A percentile compares a stretch with the other conserved stretches of the same genome.
Evolutionary conservation across 2,113 vertebrate species (phyloP).

Genomic region (Aptenodytes patagonicus): DNA sequence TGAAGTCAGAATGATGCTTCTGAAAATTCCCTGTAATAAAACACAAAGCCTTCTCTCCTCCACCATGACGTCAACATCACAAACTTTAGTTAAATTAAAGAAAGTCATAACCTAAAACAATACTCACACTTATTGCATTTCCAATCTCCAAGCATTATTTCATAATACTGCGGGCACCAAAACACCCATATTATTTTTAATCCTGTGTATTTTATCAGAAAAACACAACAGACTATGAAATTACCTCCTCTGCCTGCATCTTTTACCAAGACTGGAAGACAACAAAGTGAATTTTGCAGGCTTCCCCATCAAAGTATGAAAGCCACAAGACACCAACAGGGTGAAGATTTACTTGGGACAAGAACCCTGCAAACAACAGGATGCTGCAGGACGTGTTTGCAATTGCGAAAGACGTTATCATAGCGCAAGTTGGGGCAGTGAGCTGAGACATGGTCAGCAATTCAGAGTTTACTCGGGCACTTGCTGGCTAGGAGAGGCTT

Average conservation of each 20-base stretch:
- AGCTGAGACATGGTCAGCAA: not conserved
- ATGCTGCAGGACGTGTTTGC: not conserved
- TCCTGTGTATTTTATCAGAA: not conserved
- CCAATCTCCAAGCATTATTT: not conserved
- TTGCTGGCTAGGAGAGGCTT: not conserved
- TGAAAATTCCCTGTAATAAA: not conserved
- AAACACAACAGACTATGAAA: not conserved
- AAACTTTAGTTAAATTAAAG: not conserved
- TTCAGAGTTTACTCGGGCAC: not conserved
- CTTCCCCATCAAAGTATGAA: not conserved
- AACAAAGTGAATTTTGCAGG: not conserved
- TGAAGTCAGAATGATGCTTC: not conserved
- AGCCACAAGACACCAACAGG: not conserved
- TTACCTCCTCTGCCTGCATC: not conserved
- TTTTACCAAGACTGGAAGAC: not conserved
- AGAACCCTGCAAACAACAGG: not conserved
- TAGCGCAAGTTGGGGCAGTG: not conserved
- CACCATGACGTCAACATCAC: not conserved
- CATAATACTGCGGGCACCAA: not conserved
- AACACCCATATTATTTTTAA: not conserved
- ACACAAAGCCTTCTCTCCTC: not conserved
- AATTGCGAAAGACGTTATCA: accelerated
- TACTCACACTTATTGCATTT: not conserved
- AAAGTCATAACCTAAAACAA: not conserved
- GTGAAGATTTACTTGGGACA: not conserved